Conservation (phyloP, 2,797 vertebrate genomes). For the Discoglossus pictus region DNA sequence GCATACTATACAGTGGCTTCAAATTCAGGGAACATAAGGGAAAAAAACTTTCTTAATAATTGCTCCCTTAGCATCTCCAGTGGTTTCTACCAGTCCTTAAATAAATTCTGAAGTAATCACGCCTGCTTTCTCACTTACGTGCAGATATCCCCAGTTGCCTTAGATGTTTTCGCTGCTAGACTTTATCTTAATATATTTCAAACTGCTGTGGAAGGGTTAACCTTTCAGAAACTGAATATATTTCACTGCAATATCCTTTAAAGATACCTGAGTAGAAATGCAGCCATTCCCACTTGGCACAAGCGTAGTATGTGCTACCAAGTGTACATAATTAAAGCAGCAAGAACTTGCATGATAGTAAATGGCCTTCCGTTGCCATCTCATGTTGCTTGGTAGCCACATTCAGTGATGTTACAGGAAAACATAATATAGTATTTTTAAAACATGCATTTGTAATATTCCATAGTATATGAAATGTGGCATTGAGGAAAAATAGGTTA, state of each 20-base stretch:
- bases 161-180: slow-evolving; percentile 31
- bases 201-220: slow-evolving; percentile 25
- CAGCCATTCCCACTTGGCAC: slow-evolving; percentile 6
- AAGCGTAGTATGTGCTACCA: slow-evolving; percentile 25
- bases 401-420: too few species aligned
- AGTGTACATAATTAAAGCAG: slow-evolving; percentile 14
- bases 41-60: background rate
- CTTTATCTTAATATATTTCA: slow-evolving; percentile 7
- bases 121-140: slow-evolving; percentile 66
- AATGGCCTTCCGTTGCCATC: slow-evolving; percentile 29
- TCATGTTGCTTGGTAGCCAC: too few species aligned
- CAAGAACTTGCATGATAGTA: slow-evolving; percentile 2
- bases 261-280: slow-evolving; percentile 33
- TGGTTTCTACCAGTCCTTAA: slow-evolving; percentile 81
- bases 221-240: background rate
- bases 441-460: too few species aligned
- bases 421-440: too few species aligned
- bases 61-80: slow-evolving; percentile 71
- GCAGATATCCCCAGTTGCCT: slow-evolving; percentile 59
- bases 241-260: slow-evolving; percentile 25
- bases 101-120: slow-evolving; percentile 81
- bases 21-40: background rate
- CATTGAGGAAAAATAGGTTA: too few species aligned
- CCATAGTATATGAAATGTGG: too few species aligned
- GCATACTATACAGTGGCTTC: background rate